phyloP scores from a whole-genome alignment of 2,113 vertebrate species.

The Cervus canadensis region DNA sequence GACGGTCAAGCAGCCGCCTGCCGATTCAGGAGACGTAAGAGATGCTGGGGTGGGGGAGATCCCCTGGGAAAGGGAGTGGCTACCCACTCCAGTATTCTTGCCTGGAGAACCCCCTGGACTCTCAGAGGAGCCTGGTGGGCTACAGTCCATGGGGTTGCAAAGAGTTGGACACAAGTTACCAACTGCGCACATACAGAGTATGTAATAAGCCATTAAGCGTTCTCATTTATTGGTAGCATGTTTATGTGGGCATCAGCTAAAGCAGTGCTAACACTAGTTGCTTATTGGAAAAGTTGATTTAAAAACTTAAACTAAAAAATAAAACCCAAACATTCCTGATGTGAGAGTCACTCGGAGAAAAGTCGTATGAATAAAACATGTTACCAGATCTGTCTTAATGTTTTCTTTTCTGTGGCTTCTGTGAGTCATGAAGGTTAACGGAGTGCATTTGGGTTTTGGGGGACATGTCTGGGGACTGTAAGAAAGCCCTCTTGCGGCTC shows the following conservation, averaged over 20 bases:
- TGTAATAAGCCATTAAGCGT: background rate
- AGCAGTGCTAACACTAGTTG: background rate
- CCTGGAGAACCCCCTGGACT: background rate
- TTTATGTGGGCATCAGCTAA: background rate
- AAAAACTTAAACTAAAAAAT: background rate
- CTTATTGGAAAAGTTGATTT: background rate
- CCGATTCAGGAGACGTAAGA: background rate
- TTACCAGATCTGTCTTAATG: background rate
- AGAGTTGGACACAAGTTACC: background rate
- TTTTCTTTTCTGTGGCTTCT: background rate
- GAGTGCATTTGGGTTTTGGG: slow-evolving; percentile 77
- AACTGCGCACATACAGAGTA: background rate
- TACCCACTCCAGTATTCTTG: background rate
- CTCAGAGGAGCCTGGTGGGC: background rate
- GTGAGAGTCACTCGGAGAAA: slow-evolving; percentile 1
- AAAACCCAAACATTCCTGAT: background rate
- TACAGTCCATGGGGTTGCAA: background rate
- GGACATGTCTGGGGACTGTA: slow-evolving; percentile 92
- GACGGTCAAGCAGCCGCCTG: background rate
- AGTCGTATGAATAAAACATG: background rate
- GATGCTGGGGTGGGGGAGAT: background rate
- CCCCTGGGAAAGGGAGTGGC: background rate
- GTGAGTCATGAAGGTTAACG: slow-evolving; percentile 57
- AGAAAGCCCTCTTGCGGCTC: slow-evolving; percentile 91
- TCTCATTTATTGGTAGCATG: background rate